phyloP scores from a whole-genome alignment of 2,113 vertebrate species.

The Rafetus swinhoei region DNA sequence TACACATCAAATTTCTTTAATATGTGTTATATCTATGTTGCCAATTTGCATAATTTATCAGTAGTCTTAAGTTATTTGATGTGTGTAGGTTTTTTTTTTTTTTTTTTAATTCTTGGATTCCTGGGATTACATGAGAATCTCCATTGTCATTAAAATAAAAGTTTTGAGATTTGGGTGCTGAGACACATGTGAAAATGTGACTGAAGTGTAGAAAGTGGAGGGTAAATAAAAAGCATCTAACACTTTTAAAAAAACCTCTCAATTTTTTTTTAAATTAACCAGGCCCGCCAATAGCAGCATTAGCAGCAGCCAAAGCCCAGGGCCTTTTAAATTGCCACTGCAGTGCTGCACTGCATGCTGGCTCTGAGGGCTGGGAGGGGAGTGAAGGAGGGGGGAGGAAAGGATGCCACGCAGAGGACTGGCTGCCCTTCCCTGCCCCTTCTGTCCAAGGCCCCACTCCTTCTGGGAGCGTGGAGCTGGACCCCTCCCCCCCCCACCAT shows the following conservation, averaged over 20 bases:
- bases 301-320: too few relatives aligned
- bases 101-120: background rate
- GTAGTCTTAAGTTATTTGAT: background rate
- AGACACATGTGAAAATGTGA: background rate
- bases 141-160: background rate
- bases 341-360: too few relatives aligned
- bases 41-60: background rate
- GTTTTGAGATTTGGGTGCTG: background rate
- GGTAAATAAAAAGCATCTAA: background rate
- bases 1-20: background rate
- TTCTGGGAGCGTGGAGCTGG: too few relatives aligned
- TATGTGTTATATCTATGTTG: background rate
- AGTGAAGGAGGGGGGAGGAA: too few relatives aligned
- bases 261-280: background rate
- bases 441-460: too few relatives aligned
- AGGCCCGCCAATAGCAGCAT: too few relatives aligned
- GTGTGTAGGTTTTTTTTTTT: too few relatives aligned
- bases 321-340: too few relatives aligned
- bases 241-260: background rate
- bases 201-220: background rate
- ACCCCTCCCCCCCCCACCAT: too few relatives aligned
- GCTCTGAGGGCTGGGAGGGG: too few relatives aligned
- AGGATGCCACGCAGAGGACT: too few relatives aligned
- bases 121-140: background rate
- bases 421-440: too few relatives aligned